Base-by-base conservation (phyloP, 1,140 invertebrate genomes). In the Protaetia brevitarsis region DNA sequence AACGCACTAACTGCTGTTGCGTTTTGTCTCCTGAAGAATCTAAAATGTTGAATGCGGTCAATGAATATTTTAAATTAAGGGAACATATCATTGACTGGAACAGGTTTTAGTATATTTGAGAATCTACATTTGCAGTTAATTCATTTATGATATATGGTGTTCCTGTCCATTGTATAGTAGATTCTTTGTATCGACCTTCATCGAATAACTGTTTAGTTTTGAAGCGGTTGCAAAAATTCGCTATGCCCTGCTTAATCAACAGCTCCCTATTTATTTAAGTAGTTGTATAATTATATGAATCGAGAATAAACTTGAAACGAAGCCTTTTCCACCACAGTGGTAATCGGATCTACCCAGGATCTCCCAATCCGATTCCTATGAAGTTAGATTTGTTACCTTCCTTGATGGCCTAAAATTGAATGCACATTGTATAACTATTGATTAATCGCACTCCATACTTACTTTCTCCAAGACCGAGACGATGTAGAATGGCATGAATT, bases 341-440 rank as follows among this genome's bases (percentile, higher is more conserved):
- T 91, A 41, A 94, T 85, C 0, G 93, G 92, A 13, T 88, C 90
- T 61, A 94, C 92, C 92, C 92, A 95, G 0, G 91, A 86, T 95
- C 92, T 1, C 92, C 92, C 74, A 95, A 82, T 0, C 86, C 89
- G 8, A 94, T 85, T 1, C 92, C 92, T 68, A 83, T 82, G 36
- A 96, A 83, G 68, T 91, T 91, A 41, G 86, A 88, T 21, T 81
- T 80, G 41, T 81, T 82, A 0, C 84, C 87, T 0, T 74, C 75
- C 68, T 85, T 68, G 68, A 90, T 85, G 37, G 87, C 88, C 86
- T 92, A 79, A 70, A 95, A 93, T 69, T 92, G 89, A 7, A 89
- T 85, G 0, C 90, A 87, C 90, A 94, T 95, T 82, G 95, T 96
- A 0, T 92, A 93, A 10, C 93, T 93, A 78, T 95, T 95, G n/a